phyloP scores from a whole-genome alignment of 2,113 vertebrate species.

The Paradisaea rubra region DNA sequence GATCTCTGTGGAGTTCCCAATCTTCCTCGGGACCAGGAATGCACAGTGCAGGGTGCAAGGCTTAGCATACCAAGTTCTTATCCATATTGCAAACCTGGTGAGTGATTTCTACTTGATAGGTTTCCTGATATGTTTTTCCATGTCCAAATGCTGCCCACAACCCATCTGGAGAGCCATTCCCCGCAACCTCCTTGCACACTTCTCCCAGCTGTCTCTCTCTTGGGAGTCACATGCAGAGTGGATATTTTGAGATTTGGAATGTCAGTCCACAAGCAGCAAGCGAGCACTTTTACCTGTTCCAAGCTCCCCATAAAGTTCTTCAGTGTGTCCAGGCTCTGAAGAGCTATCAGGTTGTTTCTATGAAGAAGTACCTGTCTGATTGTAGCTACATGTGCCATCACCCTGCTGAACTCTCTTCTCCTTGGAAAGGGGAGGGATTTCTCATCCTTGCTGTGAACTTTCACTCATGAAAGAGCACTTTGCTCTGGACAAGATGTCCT shows the following conservation, averaged over 20 bases:
- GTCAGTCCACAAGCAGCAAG: background rate
- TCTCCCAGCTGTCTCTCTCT: background rate
- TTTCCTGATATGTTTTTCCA: background rate
- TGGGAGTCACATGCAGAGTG: rapidly evolving
- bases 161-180: background rate
- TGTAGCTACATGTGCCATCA: background rate
- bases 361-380: background rate
- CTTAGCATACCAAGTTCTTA: background rate
- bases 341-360: background rate
- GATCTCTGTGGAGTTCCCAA: background rate
- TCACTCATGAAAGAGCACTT: background rate
- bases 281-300: background rate
- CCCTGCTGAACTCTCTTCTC: background rate
- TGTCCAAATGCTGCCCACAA: background rate
- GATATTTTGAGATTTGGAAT: background rate
- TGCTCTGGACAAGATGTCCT: background rate
- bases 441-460: background rate
- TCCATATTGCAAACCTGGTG: background rate
- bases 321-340: background rate
- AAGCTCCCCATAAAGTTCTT: background rate
- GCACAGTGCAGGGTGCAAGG: background rate
- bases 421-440: background rate
- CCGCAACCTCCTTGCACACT: rapidly evolving
- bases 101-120: background rate
- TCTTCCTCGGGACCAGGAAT: background rate